Percentiles rank a stretch among this genome's conserved stretches.
These are phyloP conservation scores for Archips crataeganus DNA, from an alignment of 2,888 invertebrate genomes.

Conservation along the genomic window DNA sequence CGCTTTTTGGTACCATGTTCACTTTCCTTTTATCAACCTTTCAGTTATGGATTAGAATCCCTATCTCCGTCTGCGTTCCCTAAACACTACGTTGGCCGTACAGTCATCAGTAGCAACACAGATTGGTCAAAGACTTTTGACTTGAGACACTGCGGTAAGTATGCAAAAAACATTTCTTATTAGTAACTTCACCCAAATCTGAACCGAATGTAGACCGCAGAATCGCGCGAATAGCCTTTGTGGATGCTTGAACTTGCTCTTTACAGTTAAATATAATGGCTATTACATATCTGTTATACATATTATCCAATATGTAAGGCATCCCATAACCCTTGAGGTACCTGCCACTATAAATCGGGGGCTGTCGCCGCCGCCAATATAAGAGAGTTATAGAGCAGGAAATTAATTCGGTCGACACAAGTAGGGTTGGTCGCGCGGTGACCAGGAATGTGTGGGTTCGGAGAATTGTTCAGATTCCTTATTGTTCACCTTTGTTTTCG, in stretches of 20 bases:
- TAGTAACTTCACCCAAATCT: neutral
- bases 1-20: too few species aligned
- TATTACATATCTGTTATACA: constrained; percentile 24
- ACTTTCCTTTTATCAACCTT: too few species aligned
- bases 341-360: constrained; percentile 80
- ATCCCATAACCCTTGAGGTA: constrained; percentile 49
- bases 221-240: neutral
- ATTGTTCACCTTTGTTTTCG: neutral
- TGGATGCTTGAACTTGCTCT: constrained; percentile 2
- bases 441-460: constrained; percentile 45
- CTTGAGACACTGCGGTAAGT: too few species aligned
- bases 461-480: neutral
- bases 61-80: too few species aligned
- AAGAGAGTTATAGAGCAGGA: constrained; percentile 84
- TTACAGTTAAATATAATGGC: neutral
- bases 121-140: too few species aligned
- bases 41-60: too few species aligned
- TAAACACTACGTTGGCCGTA: too few species aligned
- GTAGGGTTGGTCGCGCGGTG: constrained; percentile 74
- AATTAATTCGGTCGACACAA: constrained; percentile 83
- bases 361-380: constrained; percentile 81
- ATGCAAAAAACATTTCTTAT: neutral
- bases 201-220: too few species aligned
- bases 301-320: constrained; percentile 34
- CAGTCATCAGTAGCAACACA: too few species aligned